Percentiles rank a stretch among this genome's conserved stretches.
These are phyloP conservation scores for Heliconius congener DNA, from an alignment of 1,140 invertebrate species.

Conservation along the genomic window DNA sequence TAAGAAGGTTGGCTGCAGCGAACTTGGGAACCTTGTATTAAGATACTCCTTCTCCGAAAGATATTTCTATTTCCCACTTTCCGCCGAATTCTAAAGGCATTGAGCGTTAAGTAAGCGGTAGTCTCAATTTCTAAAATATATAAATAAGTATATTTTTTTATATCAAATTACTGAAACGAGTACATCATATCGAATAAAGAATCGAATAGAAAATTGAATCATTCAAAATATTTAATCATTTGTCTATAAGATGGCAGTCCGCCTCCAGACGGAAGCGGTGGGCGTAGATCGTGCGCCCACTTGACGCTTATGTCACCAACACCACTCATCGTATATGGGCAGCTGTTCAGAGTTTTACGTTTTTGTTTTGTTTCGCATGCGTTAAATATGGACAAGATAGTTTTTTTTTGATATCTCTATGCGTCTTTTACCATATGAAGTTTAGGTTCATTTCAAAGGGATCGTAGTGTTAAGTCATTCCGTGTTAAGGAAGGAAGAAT, in stretches of 20 bases:
- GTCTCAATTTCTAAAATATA: no score
- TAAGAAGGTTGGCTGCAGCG: no score
- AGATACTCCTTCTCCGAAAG: no score
- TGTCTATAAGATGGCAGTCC: constrained; percentile 59
- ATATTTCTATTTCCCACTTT: no score
- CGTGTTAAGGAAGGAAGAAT: no score
- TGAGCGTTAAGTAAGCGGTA: no score
- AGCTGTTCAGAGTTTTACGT: constrained; percentile 39
- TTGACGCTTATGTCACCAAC: constrained; percentile 68
- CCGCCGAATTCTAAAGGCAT: no score
- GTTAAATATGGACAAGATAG: neutral
- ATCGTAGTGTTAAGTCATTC: no score
- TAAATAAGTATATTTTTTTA: no score
- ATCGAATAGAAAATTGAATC: neutral
- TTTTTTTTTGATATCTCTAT: neutral
- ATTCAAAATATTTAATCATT: constrained; percentile 6
- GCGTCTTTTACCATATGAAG: neutral
- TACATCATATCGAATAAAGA: neutral
- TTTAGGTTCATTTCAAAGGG: no score
- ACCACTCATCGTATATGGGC: constrained; percentile 65
- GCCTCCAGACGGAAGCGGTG: constrained; percentile 70
- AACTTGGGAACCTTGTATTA: no score
- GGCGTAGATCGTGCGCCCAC: constrained; percentile 63
- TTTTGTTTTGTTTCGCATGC: constrained; percentile 10
- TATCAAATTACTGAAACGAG: neutral